These are phyloP conservation scores for Siphonodentalium dalli DNA, from an alignment of 2,888 invertebrate species.

Conservation along the genomic window DNA sequence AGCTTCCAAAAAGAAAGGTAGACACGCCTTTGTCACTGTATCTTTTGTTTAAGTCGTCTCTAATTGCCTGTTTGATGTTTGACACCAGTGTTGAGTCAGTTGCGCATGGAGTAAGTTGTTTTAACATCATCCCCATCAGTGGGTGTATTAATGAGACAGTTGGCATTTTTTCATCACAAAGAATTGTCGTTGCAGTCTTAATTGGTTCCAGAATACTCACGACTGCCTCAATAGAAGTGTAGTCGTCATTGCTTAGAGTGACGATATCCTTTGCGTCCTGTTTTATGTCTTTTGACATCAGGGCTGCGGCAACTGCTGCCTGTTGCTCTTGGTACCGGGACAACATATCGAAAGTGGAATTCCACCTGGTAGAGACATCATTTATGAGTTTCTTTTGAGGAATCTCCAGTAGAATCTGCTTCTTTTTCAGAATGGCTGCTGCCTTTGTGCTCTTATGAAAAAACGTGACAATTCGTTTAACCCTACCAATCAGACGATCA, in stretches of 20 bases:
- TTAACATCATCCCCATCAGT: slow-evolving; percentile 23
- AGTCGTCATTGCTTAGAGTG: slow-evolving; percentile 23
- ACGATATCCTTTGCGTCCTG: slow-evolving; percentile 20
- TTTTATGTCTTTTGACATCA: slow-evolving; percentile 5
- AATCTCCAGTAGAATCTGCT: slow-evolving; percentile 14
- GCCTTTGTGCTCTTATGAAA: slow-evolving; percentile 22
- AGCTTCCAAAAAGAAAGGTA: neutral
- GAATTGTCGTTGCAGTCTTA: slow-evolving; percentile 21
- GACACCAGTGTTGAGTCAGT: slow-evolving; percentile 5
- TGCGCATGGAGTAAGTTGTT: neutral
- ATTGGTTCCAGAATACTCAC: slow-evolving; percentile 19
- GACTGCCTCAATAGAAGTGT: slow-evolving; percentile 8
- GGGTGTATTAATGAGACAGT: slow-evolving; percentile 26
- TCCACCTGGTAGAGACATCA: slow-evolving; percentile 26
- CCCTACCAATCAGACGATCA: slow-evolving; percentile 13
- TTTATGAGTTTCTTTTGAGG: slow-evolving; percentile 13
- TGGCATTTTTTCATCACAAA: slow-evolving; percentile 15
- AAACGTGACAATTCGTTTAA: slow-evolving; percentile 14
- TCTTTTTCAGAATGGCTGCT: neutral
- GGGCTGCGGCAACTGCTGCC: slow-evolving; percentile 20
- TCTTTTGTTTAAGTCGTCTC: slow-evolving; percentile 8
- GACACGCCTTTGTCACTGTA: neutral
- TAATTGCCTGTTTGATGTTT: slow-evolving; percentile 13
- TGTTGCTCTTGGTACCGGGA: slow-evolving; percentile 27
- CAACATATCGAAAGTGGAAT: slow-evolving; percentile 24